Evolutionary conservation across 2,113 vertebrate genomes (phyloP).

Genomic region (Larimichthys polyactis): DNA sequence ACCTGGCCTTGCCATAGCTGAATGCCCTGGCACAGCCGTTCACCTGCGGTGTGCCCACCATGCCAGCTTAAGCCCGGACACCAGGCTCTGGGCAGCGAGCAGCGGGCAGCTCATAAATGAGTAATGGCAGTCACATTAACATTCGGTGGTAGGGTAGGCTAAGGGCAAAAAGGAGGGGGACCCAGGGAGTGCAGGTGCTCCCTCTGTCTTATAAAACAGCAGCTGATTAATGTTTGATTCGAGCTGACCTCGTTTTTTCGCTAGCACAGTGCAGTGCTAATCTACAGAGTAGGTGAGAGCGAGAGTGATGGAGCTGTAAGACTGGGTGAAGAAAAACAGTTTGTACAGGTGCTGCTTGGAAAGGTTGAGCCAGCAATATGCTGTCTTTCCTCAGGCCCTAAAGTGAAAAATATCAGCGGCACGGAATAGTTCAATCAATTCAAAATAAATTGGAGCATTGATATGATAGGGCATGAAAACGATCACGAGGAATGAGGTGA

Average conservation of each 20-base stretch:
- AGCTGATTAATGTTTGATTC: conserved; percentile 83
- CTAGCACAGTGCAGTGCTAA: conserved; percentile 53
- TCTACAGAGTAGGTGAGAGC: conserved; percentile 58
- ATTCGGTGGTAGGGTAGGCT: conserved; percentile 73
- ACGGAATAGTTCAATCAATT: conserved; percentile 52
- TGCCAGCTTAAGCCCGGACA: conserved; percentile 47
- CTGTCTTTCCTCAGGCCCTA: conserved; percentile 31
- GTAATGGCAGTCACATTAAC: conserved; percentile 79
- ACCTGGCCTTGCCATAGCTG: conserved; percentile 29
- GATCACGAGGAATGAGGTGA: conserved; percentile 2
- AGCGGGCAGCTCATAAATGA: conserved; percentile 76
- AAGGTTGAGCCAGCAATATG: conserved; percentile 58
- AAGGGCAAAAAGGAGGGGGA: conserved; percentile 58
- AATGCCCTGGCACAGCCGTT: conserved; percentile 42
- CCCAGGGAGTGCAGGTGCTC: conserved; percentile 52
- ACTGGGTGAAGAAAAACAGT: conserved; percentile 59
- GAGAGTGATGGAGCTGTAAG: conserved; percentile 62
- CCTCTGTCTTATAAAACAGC: conserved; percentile 76
- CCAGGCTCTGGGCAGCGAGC: conserved; percentile 55
- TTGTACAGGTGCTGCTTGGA: conserved; percentile 61
- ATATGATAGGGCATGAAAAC: conserved; percentile 18
- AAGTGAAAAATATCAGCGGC: conserved; percentile 44
- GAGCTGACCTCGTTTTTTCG: conserved; percentile 72
- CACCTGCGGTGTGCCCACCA: conserved; percentile 54
- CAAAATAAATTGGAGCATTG: conserved; percentile 26